Conservation (phyloP, 2,113 vertebrate species). For the Vulpes ferrilata region DNA sequence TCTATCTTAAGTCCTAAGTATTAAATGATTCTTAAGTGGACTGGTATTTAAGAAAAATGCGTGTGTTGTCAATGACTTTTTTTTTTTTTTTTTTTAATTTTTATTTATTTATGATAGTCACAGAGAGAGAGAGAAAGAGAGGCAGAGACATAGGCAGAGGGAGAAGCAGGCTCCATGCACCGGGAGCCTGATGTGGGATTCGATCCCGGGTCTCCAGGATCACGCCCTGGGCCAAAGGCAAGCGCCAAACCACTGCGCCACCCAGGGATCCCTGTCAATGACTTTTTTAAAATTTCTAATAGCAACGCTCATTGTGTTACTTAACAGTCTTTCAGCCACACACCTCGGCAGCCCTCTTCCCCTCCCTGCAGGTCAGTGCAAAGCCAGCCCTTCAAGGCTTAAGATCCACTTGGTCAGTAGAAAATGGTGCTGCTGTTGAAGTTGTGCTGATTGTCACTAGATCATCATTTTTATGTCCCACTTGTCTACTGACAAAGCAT, state of each 20-base stretch:
- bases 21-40: not conserved
- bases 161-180: too few relatives aligned
- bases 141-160: too few relatives aligned
- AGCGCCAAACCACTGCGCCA: too few relatives aligned
- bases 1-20: conserved; percentile 2
- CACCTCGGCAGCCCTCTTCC: not conserved
- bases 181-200: too few relatives aligned
- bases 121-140: too few relatives aligned
- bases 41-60: conserved; percentile 35
- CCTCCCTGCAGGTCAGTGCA: not conserved
- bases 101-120: too few relatives aligned
- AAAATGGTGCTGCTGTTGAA: not conserved
- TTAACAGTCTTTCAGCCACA: not conserved
- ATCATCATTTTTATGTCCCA: not conserved
- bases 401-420: not conserved
- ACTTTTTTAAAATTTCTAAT: not conserved
- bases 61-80: not conserved
- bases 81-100: too few relatives aligned
- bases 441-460: not conserved
- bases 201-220: too few relatives aligned
- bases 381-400: not conserved
- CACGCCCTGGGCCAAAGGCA: too few relatives aligned
- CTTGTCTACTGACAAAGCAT: not conserved
- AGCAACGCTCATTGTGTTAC: not conserved
- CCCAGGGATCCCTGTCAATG: too few relatives aligned